Conservation (phyloP, 2,797 vertebrate genomes). For the Ctenopoma kingsleyae region DNA sequence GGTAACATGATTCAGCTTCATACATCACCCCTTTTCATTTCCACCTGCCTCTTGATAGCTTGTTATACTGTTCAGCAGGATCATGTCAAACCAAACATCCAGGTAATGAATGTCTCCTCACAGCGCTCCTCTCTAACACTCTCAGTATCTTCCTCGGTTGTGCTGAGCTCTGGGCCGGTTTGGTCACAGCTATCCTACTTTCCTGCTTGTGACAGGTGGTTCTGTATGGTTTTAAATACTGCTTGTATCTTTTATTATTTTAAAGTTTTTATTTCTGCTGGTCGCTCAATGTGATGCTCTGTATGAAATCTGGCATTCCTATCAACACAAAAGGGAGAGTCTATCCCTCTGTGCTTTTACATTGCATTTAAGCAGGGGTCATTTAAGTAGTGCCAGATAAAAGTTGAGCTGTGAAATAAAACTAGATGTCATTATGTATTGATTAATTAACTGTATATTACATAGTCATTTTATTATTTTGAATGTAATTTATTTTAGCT, state of each 20-base stretch:
- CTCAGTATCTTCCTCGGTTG: constrained; percentile 13
- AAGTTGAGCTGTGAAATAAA: constrained; percentile 52
- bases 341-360: constrained; percentile 21
- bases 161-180: constrained; percentile 34
- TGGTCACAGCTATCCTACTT: constrained; percentile 53
- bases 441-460: constrained; percentile 65
- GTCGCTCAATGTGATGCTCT: constrained; percentile 43
- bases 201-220: constrained; percentile 35
- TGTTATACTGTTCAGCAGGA: constrained; percentile 28
- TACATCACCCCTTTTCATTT: constrained; percentile 2
- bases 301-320: constrained; percentile 59
- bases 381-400: constrained; percentile 30
- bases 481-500: constrained; percentile 82
- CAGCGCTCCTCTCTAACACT: constrained; percentile 13
- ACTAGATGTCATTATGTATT: constrained; percentile 51
- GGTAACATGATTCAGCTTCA: constrained; percentile 14
- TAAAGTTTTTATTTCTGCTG: constrained; percentile 24
- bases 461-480: constrained; percentile 62
- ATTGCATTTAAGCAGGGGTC: constrained; percentile 10
- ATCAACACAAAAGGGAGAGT: constrained; percentile 24
- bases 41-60: constrained; percentile 3
- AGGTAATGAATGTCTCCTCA: constrained; percentile 56
- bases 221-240: constrained; percentile 35
- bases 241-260: constrained; percentile 17
- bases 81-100: constrained; percentile 38